phyloP scores from a whole-genome alignment of 2,888 invertebrate species.

The Caenorhabditis macrosperma region DNA sequence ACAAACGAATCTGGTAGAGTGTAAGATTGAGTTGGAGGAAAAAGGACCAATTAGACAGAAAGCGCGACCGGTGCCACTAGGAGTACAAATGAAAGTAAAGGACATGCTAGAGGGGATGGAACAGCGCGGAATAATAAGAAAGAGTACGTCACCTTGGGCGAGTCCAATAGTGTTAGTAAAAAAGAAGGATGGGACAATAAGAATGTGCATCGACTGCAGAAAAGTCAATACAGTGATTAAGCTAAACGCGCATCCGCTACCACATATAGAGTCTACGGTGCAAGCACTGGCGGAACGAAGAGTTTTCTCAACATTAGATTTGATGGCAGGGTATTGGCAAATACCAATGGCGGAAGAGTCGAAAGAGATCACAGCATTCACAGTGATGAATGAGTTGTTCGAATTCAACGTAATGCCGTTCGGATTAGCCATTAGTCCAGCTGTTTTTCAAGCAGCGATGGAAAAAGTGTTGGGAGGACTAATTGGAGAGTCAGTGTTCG shows the following conservation, averaged over 20 bases:
- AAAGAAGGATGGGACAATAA: conserved; percentile 62
- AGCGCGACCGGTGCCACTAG: conserved; percentile 46
- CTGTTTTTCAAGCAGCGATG: conserved; percentile 73
- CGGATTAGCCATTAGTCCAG: conserved; percentile 70
- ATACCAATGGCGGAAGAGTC: conserved; percentile 56
- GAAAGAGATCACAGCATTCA: conserved; percentile 69
- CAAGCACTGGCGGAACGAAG: conserved; percentile 43
- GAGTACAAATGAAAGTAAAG: conserved; percentile 15
- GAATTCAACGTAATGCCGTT: conserved; percentile 72
- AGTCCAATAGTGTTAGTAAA: conserved; percentile 53
- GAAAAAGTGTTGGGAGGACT: conserved; percentile 48
- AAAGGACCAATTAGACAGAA: conserved; percentile 36
- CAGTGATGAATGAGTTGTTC: conserved; percentile 60
- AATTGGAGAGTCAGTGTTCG: conserved; percentile 27
- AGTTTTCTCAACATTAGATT: conserved; percentile 63
- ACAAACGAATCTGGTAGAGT: conserved; percentile 3
- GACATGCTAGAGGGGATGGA: conserved; percentile 29
- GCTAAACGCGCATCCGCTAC: conserved; percentile 64
- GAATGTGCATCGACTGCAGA: conserved; percentile 70
- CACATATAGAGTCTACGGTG: conserved; percentile 59
- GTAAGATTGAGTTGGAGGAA: conserved; percentile 8
- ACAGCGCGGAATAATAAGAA: conserved; percentile 21
- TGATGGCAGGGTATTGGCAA: conserved; percentile 71
- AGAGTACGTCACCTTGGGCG: conserved; percentile 31
- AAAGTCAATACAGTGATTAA: conserved; percentile 59